Evolutionary conservation across 2,888 invertebrate genomes (phyloP), one percentile per base, ranked within the genome.

Genomic region (Aquatica leii): DNA sequence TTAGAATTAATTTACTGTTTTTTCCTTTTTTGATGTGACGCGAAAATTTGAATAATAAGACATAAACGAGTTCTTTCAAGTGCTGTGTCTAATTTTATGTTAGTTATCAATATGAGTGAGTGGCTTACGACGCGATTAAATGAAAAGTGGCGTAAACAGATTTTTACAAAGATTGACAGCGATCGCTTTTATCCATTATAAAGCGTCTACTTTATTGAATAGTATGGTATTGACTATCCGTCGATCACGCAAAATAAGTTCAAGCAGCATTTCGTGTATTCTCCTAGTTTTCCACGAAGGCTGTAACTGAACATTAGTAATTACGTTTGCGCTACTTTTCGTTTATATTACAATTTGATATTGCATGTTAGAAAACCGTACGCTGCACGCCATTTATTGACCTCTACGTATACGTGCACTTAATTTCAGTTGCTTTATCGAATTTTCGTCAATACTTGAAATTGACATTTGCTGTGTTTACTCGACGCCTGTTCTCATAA

Each of bases 151-250:
- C 56, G 48, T 56, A 56, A 56, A 56, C 56, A 56, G 56, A 56
- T 56, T 56, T n/a, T 20, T 56, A 31, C 21, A n/a, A 12, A 59
- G 53, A 59, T 59, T 59, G 59, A 53, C 53, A 31, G 43, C n/a
- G 43, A 52, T 59, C 52, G 34, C 34, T 53, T 59, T 52, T 59
- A 59, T 52, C 59, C 59, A 59, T 59, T 59, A 52, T 46, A 9
- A 59, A 59, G 52, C 59, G 24, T 35, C 53, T 31, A 53, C 53
- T 59, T 59, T 59, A 18, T 18, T 15, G 11, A 18, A 46, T 18
- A 17, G 18, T 46, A 14, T 12, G 14, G 41, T 14, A 41, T 41
- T 46, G 46, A 18, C 46, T 46, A 46, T 18, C 18, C 46, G 46
- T 18, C 46, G 18, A 20, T 46, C 46, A 46, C 20, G 24, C 24